Evolutionary conservation across 2,888 invertebrate genomes (phyloP).

Genomic region (Hyalella azteca): DNA sequence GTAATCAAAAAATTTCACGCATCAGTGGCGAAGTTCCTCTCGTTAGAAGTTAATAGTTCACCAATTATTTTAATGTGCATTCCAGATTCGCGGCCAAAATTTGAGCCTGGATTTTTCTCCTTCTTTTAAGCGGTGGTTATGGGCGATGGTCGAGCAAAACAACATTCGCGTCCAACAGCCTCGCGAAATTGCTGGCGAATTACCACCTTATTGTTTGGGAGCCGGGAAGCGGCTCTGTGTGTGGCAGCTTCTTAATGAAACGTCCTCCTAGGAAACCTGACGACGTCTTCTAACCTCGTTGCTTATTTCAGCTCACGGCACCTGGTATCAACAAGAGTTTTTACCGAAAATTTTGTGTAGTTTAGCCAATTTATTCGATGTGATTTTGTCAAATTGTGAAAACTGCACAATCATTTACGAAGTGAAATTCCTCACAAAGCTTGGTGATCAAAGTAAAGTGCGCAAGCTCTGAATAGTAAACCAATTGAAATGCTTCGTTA

Average conservation of each 20-base stretch:
- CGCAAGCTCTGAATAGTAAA: no score
- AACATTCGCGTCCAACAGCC: constrained; percentile 17
- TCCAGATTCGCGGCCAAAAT: background rate
- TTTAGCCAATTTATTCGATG: no score
- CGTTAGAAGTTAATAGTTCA: background rate
- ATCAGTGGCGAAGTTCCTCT: background rate
- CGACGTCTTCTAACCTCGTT: no score
- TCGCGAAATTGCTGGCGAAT: constrained; percentile 11
- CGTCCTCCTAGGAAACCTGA: background rate
- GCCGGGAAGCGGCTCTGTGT: background rate
- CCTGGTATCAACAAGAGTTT: no score
- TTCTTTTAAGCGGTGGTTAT: background rate
- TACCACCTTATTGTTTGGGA: background rate
- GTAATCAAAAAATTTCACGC: background rate
- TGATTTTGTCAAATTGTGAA: no score
- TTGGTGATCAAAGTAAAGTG: no score
- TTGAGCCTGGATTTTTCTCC: background rate
- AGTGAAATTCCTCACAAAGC: no score
- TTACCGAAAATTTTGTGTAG: no score
- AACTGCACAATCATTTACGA: no score
- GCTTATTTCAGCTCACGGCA: no score
- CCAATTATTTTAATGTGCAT: background rate
- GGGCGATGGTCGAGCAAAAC: background rate
- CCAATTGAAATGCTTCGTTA: no score
- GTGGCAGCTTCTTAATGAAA: constrained; percentile 31